A percentile compares a stretch with the other conserved stretches of the same genome.
Evolutionary conservation across 2,113 vertebrate genomes (phyloP).

Genomic region (Eupsittula cactorum): DNA sequence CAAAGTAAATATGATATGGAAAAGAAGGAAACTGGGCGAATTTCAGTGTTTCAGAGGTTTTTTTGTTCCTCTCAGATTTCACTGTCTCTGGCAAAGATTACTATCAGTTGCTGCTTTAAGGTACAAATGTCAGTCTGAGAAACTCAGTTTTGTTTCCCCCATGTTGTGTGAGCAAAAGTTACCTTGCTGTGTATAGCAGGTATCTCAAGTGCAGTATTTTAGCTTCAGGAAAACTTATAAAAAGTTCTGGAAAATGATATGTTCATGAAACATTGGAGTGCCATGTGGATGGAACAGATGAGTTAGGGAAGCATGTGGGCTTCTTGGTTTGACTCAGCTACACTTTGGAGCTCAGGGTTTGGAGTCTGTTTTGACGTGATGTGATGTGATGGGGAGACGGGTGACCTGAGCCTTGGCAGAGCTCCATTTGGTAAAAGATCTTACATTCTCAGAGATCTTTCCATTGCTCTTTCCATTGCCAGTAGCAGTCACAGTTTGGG

Average conservation of each 20-base stretch:
- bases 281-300: neutral
- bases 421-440: conserved; percentile 73
- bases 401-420: conserved; percentile 70
- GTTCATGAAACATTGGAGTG: neutral
- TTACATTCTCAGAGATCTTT: conserved; percentile 75
- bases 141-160: neutral
- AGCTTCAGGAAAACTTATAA: neutral
- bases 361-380: conserved; percentile 67
- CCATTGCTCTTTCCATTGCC: conserved; percentile 74
- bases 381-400: conserved; percentile 54
- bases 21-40: neutral
- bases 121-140: neutral
- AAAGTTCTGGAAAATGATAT: neutral
- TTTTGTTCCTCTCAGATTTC: conserved; percentile 10
- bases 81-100: neutral
- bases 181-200: neutral
- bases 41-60: neutral
- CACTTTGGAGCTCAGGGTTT: conserved; percentile 18
- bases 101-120: neutral
- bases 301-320: neutral
- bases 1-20: neutral
- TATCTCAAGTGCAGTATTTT: neutral
- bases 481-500: conserved; percentile 69
- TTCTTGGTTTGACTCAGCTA: conserved; percentile 50
- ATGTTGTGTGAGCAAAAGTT: neutral